These are phyloP conservation scores for Latheticus oryzae DNA, from an alignment of 2,888 invertebrate species.

Conservation along the genomic window DNA sequence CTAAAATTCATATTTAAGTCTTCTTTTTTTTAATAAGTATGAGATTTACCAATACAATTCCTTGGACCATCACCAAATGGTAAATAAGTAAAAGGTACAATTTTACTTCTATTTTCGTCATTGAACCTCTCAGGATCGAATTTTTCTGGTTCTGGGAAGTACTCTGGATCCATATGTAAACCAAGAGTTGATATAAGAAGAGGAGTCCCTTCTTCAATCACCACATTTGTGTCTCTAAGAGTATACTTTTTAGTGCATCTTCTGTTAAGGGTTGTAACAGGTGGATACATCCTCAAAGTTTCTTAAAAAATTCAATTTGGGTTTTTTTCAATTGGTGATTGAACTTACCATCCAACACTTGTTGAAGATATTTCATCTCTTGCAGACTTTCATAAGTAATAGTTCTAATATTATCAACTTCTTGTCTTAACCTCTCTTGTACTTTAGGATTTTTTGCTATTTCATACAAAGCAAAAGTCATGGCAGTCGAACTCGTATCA, in stretches of 20 bases:
- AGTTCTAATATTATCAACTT: constrained; percentile 60
- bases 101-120: constrained; percentile 52
- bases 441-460: constrained; percentile 65
- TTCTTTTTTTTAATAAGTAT: too few relatives aligned
- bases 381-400: constrained; percentile 64
- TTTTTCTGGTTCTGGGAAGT: constrained; percentile 60
- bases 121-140: constrained; percentile 63
- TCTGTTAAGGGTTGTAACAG: constrained; percentile 47
- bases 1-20: constrained; percentile 40
- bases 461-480: constrained; percentile 69
- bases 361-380: constrained; percentile 66
- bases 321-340: not conserved
- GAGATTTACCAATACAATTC: constrained; percentile 54
- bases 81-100: constrained; percentile 52
- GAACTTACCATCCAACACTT: constrained; percentile 51
- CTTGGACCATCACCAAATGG: constrained; percentile 59
- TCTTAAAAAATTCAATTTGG: constrained; percentile 50
- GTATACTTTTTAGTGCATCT: constrained; percentile 46
- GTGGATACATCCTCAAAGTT: constrained; percentile 58
- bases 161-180: constrained; percentile 59
- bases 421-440: constrained; percentile 64
- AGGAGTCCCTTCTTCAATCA: constrained; percentile 54
- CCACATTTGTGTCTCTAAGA: constrained; percentile 39
- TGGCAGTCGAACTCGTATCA: constrained; percentile 71
- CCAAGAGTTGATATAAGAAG: constrained; percentile 56